Conservation (phyloP, 2,888 invertebrate genomes). For the Chymomyza fuscimana region DNA sequence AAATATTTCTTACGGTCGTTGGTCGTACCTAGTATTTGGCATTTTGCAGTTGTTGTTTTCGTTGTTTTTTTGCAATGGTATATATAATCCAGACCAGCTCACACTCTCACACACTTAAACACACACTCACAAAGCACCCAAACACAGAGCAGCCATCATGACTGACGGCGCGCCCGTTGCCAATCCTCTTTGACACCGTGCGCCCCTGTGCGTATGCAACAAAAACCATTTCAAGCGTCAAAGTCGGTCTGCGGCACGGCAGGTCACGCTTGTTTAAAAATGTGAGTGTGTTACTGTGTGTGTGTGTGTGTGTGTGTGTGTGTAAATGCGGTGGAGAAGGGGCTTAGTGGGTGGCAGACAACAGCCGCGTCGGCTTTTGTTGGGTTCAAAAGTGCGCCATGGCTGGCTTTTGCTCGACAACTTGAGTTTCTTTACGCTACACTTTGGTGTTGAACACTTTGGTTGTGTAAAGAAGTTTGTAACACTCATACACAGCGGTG, state of each 20-base stretch:
- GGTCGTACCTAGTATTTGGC: constrained; percentile 27
- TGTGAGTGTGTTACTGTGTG: background rate
- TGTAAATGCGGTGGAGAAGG: background rate
- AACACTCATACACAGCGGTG: background rate
- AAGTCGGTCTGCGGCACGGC: constrained; percentile 41
- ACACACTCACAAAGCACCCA: constrained; percentile 3
- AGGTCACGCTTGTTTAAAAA: constrained; percentile 55
- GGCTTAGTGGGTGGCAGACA: background rate
- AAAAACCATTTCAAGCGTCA: constrained; percentile 49
- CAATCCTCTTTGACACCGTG: constrained; percentile 10
- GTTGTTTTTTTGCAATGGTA: constrained; percentile 18
- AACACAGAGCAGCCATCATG: background rate
- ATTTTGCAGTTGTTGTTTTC: constrained; percentile 26
- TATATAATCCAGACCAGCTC: constrained; percentile 26
- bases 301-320: background rate
- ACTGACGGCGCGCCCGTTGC: constrained; percentile 3
- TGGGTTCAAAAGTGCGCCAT: background rate
- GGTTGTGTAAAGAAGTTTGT: background rate
- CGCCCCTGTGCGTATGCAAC: constrained; percentile 34
- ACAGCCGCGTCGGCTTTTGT: constrained; percentile 1
- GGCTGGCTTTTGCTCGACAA: background rate
- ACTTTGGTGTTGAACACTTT: constrained; percentile 1
- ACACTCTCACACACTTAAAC: constrained; percentile 9
- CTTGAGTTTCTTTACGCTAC: constrained; percentile 13
- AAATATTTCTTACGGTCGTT: constrained; percentile 60